phyloP scores from a whole-genome alignment of 2,797 vertebrate genomes.

The Falco naumanni region DNA sequence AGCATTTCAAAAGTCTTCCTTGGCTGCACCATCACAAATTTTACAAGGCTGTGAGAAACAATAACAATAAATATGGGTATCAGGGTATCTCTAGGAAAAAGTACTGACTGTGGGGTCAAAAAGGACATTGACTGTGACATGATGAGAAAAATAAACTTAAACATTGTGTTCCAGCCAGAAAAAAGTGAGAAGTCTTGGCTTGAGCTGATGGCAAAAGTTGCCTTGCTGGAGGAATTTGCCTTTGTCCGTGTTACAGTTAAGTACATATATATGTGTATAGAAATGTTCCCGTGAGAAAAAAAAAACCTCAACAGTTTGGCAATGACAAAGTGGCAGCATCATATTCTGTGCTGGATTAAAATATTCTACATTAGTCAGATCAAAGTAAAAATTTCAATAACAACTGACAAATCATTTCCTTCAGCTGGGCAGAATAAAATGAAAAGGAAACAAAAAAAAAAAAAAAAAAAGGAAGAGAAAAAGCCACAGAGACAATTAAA shows the following conservation, averaged over 20 bases:
- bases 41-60: neutral
- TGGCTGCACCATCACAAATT: neutral
- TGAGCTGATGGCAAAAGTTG: neutral
- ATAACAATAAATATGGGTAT: neutral
- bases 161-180: neutral
- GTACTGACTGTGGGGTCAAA: neutral
- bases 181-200: neutral
- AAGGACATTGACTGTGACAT: neutral
- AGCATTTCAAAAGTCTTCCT: neutral
- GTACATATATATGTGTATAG: neutral
- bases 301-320: neutral
- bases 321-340: neutral
- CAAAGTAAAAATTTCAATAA: slow-evolving; percentile 41
- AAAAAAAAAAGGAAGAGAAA: neutral
- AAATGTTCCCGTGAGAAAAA: neutral
- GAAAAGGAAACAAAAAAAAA: neutral
- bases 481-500: slow-evolving; percentile 16
- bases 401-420: slow-evolving; percentile 8
- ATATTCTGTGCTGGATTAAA: slow-evolving; percentile 4
- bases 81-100: neutral
- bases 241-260: neutral
- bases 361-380: slow-evolving; percentile 22
- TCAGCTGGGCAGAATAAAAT: slow-evolving; percentile 21
- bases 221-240: neutral
- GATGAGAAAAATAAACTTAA: neutral